Conservation (phyloP, 92 coral and sea anemone species). For the Blastomussa wellsi region DNA sequence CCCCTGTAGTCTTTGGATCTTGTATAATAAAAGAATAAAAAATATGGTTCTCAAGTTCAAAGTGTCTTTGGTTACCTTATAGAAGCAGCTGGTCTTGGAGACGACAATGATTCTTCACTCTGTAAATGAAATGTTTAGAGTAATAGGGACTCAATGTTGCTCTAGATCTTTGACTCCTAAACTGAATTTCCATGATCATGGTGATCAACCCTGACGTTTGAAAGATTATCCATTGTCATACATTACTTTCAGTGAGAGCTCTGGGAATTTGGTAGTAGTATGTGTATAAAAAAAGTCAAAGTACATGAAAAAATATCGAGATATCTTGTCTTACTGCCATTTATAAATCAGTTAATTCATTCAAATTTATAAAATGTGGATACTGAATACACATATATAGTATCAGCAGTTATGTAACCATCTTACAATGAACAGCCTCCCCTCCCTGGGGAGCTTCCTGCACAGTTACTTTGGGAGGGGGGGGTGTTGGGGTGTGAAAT, state of each 20-base stretch:
- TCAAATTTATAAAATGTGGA: not conserved
- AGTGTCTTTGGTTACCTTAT: constrained; percentile 17
- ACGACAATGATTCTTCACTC: constrained; percentile 10
- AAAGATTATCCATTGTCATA: not conserved
- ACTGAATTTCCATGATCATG: not conserved
- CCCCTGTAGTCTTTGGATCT: too few relatives aligned
- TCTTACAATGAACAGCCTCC: not conserved
- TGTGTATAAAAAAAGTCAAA: too few relatives aligned
- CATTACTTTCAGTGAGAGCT: not conserved
- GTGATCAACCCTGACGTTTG: not conserved
- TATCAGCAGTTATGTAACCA: not conserved
- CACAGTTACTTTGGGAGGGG: not conserved
- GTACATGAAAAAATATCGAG: not conserved
- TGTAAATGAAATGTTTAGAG: not conserved
- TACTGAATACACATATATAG: not conserved
- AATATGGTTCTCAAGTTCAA: not conserved
- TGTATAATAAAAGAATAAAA: not conserved
- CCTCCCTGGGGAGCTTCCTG: not conserved
- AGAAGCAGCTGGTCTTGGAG: constrained; percentile 28
- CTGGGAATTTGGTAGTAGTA: not conserved
- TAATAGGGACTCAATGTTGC: not conserved
- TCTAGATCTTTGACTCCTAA: not conserved
- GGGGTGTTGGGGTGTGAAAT: not conserved
- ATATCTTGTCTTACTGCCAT: not conserved
- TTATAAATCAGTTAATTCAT: not conserved